A percentile compares a stretch with the other conserved stretches of the same genome.
Conservation (phyloP, 2,797 vertebrate genomes). For the Sebastes elongatus region DNA sequence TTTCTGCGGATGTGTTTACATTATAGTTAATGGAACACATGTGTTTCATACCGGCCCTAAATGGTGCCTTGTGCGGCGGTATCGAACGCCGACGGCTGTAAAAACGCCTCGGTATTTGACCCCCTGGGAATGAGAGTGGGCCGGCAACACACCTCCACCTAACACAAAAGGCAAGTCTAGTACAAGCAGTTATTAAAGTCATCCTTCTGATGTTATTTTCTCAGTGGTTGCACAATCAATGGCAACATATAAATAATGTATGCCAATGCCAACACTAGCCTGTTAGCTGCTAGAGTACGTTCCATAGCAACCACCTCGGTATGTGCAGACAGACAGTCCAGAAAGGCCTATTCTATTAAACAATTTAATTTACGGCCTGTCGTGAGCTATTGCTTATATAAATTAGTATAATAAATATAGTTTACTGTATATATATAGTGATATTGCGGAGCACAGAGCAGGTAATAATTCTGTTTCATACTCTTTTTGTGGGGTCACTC, state of each 20-base stretch:
- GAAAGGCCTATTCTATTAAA: background rate
- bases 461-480: background rate
- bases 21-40: too few relatives aligned
- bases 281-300: background rate
- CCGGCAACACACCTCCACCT: too few relatives aligned
- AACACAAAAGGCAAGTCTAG: too few relatives aligned
- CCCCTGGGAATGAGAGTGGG: too few relatives aligned
- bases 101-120: too few relatives aligned
- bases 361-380: background rate
- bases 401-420: too few relatives aligned
- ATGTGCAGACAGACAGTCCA: background rate
- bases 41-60: too few relatives aligned
- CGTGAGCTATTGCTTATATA: background rate
- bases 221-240: background rate
- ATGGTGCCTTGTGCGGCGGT: too few relatives aligned
- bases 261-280: background rate
- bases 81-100: too few relatives aligned
- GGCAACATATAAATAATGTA: background rate
- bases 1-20: too few relatives aligned
- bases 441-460: background rate
- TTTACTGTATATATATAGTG: background rate
- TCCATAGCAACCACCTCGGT: too few relatives aligned
- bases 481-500: constrained; percentile 3
- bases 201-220: background rate
- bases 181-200: too few relatives aligned